Base-by-base conservation (phyloP, 2,888 invertebrate species). In the Caenorhabditis zanzibari region DNA sequence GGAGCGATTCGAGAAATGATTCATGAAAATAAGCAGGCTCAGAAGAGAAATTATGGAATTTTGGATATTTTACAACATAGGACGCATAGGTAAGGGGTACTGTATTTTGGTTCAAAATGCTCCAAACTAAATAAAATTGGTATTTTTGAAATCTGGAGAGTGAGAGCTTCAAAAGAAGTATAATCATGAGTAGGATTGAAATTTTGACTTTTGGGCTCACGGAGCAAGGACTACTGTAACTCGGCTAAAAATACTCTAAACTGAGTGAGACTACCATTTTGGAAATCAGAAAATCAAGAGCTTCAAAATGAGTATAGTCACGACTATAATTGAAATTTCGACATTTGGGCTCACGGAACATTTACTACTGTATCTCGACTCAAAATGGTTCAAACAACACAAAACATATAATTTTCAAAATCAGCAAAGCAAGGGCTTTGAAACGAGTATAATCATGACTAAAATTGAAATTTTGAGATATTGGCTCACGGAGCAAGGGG, bases 31-130 rank as follows among this genome's bases (percentile, higher is more conserved):
- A 81, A 80, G 22, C 71, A 76, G 41, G 80, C 80, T 9, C 63
- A 28, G 4, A 74, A 81, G 68, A 56, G 72, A 35, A 74, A 75
- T 2, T 58, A 59, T 12, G 35, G 61, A 10, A 26, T 83, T n/a
- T 22, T 82, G 28, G 85, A 83, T 41, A 81, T 85, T 52, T 24
- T 85, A 6, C 72, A 82, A 44, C 44, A 85, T 56, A 28, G 58
- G 2, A 71, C 71, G 5, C 81, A 84, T 35, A 71, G 84, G 84
- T 81, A n/a, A n/a, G n/a, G n/a, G n/a, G n/a, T n/a, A 32, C 32
- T 32, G 32, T 44, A 44, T 14, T 16, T 44, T 44, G 14, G 16
- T 44, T n/a, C 10, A 16, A 16, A 14, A 14, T 44, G 2, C 4
- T 16, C 14, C 16, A 44, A 44, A 16, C 14, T 14, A 2, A 44